phyloP scores from a whole-genome alignment of 1,140 invertebrate genomes.

The Agrypnia vestita region DNA sequence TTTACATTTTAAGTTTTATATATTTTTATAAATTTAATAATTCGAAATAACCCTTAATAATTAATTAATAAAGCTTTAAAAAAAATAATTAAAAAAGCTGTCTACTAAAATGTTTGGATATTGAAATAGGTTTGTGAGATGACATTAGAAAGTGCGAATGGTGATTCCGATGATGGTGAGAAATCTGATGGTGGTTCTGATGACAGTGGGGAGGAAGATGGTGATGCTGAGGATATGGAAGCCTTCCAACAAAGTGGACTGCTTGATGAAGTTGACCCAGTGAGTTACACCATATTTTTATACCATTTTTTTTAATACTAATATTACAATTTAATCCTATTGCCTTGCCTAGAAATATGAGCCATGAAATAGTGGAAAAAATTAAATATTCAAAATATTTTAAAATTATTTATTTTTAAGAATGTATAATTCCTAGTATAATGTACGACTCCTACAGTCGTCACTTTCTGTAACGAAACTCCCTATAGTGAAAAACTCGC shows the following conservation, averaged over 20 bases:
- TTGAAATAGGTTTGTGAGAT: conserved; percentile 76
- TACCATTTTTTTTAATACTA: neutral
- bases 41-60: too few relatives aligned
- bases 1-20: neutral
- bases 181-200: conserved; percentile 68
- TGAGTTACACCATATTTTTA: conserved; percentile 66
- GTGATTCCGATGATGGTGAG: conserved; percentile 64
- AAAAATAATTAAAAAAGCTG: too few relatives aligned
- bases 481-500: too few relatives aligned
- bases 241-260: conserved; percentile 96
- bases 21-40: neutral
- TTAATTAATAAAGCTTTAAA: too few relatives aligned
- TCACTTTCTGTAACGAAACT: too few relatives aligned
- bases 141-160: conserved; percentile 74
- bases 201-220: conserved; percentile 91
- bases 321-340: neutral
- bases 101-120: neutral
- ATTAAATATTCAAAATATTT: neutral
- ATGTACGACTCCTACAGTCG: too few relatives aligned
- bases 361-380: too few relatives aligned
- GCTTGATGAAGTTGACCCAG: conserved; percentile 92
- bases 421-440: too few relatives aligned
- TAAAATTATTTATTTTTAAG: too few relatives aligned
- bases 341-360: too few relatives aligned
- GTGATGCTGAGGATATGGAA: conserved; percentile 97